Evolutionary conservation across 2,113 vertebrate species (phyloP).

Genomic region (Megaptera novaeangliae): DNA sequence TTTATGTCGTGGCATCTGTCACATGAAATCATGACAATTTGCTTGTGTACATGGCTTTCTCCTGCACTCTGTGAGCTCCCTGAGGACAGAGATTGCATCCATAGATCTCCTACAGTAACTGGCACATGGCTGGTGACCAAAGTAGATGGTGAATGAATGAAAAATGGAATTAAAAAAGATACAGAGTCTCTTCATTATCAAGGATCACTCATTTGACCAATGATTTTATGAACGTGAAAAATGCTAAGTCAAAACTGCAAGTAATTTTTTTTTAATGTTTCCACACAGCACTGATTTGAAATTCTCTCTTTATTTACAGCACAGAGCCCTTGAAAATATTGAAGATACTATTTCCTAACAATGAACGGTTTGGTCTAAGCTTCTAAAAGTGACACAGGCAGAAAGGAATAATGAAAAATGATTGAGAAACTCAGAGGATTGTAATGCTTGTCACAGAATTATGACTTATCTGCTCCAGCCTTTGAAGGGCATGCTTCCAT

Average conservation of each 20-base stretch:
- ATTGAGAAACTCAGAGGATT: not conserved
- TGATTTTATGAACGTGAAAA: not conserved
- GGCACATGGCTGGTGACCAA: not conserved
- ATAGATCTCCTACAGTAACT: not conserved
- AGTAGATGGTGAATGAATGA: not conserved
- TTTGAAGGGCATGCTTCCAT: not conserved
- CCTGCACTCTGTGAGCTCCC: not conserved
- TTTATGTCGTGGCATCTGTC: not conserved
- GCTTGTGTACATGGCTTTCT: not conserved
- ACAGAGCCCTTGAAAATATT: not conserved
- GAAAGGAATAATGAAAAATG: not conserved
- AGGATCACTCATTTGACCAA: not conserved
- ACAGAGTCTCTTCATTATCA: not conserved
- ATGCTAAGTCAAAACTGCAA: not conserved
- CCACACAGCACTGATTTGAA: not conserved
- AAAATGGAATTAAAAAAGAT: not conserved
- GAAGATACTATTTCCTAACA: not conserved
- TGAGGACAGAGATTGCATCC: not conserved
- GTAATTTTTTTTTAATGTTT: not conserved
- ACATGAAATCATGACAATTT: not conserved
- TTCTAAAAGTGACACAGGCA: not conserved
- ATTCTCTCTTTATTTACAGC: not conserved
- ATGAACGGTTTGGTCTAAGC: not conserved
- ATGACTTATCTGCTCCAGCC: not conserved
- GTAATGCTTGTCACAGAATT: not conserved